These are phyloP conservation scores for Darevskia nairensis DNA, from an alignment of 2,797 vertebrate species.

Conservation along the genomic window DNA sequence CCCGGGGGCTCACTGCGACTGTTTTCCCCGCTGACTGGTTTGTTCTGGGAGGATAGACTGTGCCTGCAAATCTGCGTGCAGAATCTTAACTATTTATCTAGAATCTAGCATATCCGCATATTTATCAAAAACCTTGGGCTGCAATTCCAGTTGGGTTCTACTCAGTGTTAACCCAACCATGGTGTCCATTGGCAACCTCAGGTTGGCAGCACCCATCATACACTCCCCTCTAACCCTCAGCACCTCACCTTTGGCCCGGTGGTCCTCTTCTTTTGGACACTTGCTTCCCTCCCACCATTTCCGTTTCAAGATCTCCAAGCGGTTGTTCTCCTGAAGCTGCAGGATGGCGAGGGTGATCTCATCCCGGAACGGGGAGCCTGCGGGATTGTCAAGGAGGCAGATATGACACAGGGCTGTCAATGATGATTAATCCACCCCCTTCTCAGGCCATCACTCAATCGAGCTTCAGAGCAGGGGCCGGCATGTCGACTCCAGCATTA, in stretches of 20 bases:
- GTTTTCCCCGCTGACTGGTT: too few species aligned
- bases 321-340: conserved; percentile 94
- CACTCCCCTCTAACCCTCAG: neutral
- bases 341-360: conserved; percentile 93
- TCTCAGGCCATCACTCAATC: neutral
- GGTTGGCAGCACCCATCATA: too few species aligned
- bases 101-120: too few species aligned
- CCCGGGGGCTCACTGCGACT: too few species aligned
- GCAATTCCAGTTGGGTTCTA: too few species aligned
- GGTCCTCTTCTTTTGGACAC: conserved; percentile 93
- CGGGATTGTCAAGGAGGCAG: neutral
- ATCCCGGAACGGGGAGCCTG: conserved; percentile 92
- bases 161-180: too few species aligned
- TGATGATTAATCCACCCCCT: neutral
- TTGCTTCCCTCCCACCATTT: conserved; percentile 94
- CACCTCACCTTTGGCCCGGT: conserved; percentile 90
- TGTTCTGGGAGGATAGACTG: too few species aligned
- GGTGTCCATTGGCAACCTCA: neutral
- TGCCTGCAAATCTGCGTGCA: too few species aligned
- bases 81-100: too few species aligned
- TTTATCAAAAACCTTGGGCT: neutral
- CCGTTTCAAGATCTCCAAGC: conserved; percentile 92
- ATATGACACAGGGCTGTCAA: neutral
- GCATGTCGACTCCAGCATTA: too few species aligned
- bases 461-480: neutral